Evolutionary conservation across 2,113 vertebrate genomes (phyloP).

Genomic region (Bufo bufo): DNA sequence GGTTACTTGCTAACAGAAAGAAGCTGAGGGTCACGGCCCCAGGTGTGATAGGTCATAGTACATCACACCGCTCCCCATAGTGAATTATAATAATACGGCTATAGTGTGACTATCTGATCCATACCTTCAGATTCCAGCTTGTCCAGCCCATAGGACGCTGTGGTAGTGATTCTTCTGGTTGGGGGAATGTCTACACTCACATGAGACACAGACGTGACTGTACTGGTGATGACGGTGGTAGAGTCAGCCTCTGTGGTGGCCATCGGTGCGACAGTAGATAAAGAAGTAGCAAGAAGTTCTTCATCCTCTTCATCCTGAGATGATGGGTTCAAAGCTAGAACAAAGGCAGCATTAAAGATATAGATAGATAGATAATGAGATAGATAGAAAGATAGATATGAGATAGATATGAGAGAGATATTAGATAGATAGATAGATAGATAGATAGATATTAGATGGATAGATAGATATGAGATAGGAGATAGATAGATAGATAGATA

Average conservation of each 20-base stretch:
- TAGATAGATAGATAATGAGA: no score
- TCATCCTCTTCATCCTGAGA: conserved; percentile 63
- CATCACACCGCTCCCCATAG: background rate
- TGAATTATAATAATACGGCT: background rate
- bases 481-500: no score
- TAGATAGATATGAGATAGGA: background rate
- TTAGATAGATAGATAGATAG: background rate
- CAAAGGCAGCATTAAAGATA: background rate
- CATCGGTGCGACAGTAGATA: conserved; percentile 59
- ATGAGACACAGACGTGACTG: conserved; percentile 58
- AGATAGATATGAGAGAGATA: no score
- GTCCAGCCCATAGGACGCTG: conserved; percentile 72
- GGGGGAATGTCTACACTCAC: conserved; percentile 63
- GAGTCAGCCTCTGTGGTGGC: conserved; percentile 59
- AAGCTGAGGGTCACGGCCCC: background rate
- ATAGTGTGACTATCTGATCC: background rate
- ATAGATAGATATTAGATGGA: background rate
- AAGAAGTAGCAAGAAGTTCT: conserved; percentile 37
- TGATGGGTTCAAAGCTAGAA: conserved; percentile 42
- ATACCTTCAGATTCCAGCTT: conserved; percentile 87
- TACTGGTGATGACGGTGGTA: conserved; percentile 44
- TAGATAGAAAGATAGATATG: background rate
- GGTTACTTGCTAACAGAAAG: background rate
- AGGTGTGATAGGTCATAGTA: background rate
- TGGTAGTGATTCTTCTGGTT: conserved; percentile 62